Conservation (phyloP, 2,888 invertebrate species). For the Agrochola macilenta region DNA sequence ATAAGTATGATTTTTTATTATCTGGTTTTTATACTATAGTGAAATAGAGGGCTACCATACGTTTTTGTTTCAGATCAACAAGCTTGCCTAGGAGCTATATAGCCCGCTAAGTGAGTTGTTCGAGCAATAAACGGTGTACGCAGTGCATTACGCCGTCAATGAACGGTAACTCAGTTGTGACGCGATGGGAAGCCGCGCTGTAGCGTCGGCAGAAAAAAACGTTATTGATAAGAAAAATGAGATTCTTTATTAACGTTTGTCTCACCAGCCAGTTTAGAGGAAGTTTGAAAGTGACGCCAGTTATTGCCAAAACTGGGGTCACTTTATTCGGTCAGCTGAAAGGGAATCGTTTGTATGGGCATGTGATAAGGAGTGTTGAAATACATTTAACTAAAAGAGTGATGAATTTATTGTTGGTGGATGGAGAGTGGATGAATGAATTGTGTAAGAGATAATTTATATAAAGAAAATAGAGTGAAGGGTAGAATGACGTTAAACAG, state of each 20-base stretch:
- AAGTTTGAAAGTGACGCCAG: not conserved
- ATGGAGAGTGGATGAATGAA: not conserved
- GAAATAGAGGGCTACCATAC: not conserved
- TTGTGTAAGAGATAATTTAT: not conserved
- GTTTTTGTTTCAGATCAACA: not conserved
- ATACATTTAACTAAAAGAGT: not conserved
- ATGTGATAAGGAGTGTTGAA: not conserved
- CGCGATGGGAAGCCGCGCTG: conserved; percentile 59
- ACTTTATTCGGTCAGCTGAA: not conserved
- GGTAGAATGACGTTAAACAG: too few relatives aligned
- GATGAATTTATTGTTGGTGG: not conserved
- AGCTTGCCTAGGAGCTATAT: conserved; percentile 44
- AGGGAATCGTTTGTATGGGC: not conserved
- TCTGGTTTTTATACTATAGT: too few relatives aligned
- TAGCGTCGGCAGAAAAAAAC: conserved; percentile 34
- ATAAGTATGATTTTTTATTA: too few relatives aligned
- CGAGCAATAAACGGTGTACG: conserved; percentile 77
- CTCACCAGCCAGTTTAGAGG: not conserved
- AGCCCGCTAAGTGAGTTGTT: conserved; percentile 76
- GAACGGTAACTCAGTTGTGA: conserved; percentile 83
- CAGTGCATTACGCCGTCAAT: conserved; percentile 85
- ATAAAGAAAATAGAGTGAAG: too few relatives aligned
- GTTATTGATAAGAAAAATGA: not conserved
- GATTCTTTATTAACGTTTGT: not conserved
- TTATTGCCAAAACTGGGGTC: not conserved